Evolutionary conservation across 2,797 vertebrate genomes (phyloP).

Genomic region (Gymnothorax reevesii): DNA sequence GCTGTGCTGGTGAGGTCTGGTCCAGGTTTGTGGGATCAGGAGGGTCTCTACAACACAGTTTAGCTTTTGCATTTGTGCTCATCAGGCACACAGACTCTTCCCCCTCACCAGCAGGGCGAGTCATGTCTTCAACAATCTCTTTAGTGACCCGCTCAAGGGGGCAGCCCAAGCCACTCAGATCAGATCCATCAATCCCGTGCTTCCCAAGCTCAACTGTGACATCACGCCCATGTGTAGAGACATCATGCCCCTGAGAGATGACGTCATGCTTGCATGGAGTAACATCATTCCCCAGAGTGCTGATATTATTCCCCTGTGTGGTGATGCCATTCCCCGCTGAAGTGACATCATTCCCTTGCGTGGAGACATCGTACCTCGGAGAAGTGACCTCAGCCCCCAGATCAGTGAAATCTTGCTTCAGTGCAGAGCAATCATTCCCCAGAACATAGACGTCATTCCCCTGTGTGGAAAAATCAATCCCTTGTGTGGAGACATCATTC

Average conservation of each 20-base stretch:
- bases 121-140: constrained; percentile 41
- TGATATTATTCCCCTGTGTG: no score
- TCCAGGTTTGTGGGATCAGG: constrained; percentile 45
- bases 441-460: no score
- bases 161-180: constrained; percentile 48
- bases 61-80: constrained; percentile 36
- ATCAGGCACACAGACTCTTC: constrained; percentile 36
- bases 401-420: no score
- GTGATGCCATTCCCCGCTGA: no score
- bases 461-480: no score
- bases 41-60: constrained; percentile 20
- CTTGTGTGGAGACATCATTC: no score
- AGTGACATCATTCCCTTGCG: no score
- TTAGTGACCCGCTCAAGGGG: constrained; percentile 45
- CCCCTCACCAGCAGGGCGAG: constrained; percentile 37
- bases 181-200: constrained; percentile 37
- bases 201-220: constrained; percentile 42
- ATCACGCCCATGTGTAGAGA: constrained; percentile 49
- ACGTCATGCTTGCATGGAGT: no score
- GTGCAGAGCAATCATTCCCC: no score
- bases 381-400: no score
- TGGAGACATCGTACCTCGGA: no score
- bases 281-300: no score
- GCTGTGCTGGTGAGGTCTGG: constrained; percentile 36
- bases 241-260: constrained; percentile 37